Conservation (phyloP, 2,797 vertebrate genomes). For the Selene dorsalis region DNA sequence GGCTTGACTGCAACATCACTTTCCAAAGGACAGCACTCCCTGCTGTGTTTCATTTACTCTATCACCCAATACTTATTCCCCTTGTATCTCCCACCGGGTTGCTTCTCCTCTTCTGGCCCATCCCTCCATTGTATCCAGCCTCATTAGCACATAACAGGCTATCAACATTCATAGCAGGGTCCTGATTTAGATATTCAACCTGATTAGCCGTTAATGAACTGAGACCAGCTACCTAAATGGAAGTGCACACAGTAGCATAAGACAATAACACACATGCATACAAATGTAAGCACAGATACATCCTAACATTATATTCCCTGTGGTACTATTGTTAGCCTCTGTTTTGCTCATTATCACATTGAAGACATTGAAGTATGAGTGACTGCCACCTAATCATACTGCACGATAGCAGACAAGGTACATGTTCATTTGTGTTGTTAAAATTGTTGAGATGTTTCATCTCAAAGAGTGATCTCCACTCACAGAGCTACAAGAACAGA, state of each 20-base stretch:
- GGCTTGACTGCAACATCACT: slow-evolving; percentile 24
- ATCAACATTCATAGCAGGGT: slow-evolving; percentile 89
- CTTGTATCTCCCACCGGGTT: slow-evolving; percentile 73
- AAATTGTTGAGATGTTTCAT: slow-evolving; percentile 42
- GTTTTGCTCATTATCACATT: slow-evolving; percentile 32
- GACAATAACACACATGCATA: slow-evolving; percentile 45
- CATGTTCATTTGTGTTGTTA: slow-evolving; percentile 23
- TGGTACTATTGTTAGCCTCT: background rate
- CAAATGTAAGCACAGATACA: slow-evolving; percentile 17
- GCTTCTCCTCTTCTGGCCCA: slow-evolving; percentile 19
- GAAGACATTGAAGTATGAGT: slow-evolving; percentile 3
- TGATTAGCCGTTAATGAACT: slow-evolving; percentile 86
- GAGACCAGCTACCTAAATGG: slow-evolving; percentile 75
- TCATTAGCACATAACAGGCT: slow-evolving; percentile 91
- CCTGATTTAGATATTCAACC: slow-evolving; percentile 90
- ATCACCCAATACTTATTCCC: slow-evolving; percentile 67
- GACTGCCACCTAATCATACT: slow-evolving; percentile 24
- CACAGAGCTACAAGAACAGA: slow-evolving; percentile 3
- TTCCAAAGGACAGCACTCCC: slow-evolving; percentile 36
- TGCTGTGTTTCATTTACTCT: slow-evolving; percentile 52
- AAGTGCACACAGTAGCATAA: slow-evolving; percentile 63
- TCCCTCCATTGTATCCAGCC: slow-evolving; percentile 79
- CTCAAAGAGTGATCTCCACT: background rate
- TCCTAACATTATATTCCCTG: slow-evolving; percentile 18
- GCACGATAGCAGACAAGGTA: background rate